phyloP scores from a whole-genome alignment of 2,888 invertebrate species.

The Sphaeridia pumilis region DNA sequence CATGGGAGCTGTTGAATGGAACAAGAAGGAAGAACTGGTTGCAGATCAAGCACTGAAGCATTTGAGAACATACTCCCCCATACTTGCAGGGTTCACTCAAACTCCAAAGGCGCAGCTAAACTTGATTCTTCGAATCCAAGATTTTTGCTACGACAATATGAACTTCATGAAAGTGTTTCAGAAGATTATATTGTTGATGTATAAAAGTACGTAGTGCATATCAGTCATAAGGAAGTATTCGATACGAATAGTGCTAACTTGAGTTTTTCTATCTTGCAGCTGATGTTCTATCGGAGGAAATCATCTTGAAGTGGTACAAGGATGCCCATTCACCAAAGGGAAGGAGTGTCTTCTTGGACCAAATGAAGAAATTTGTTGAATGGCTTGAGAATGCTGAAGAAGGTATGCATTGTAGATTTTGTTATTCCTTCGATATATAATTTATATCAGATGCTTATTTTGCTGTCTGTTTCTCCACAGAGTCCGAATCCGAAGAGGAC shows the following conservation, averaged over 20 bases:
- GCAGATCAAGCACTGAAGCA: slow-evolving; percentile 91
- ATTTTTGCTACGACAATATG: slow-evolving; percentile 98
- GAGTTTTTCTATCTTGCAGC: slow-evolving; percentile 47
- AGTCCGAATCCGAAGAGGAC: slow-evolving; percentile 51
- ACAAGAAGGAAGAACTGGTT: slow-evolving; percentile 92
- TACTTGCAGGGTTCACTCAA: slow-evolving; percentile 77
- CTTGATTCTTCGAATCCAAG: slow-evolving; percentile 83
- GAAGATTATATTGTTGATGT: slow-evolving; percentile 90
- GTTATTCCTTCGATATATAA: no score
- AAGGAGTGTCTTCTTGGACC: slow-evolving; percentile 93
- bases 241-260: no score
- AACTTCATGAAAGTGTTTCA: slow-evolving; percentile 97
- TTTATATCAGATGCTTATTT: no score
- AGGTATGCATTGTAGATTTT: slow-evolving; percentile 42
- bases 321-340: slow-evolving; percentile 87
- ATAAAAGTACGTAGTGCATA: slow-evolving; percentile 61
- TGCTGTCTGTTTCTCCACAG: slow-evolving; percentile 36
- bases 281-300: slow-evolving; percentile 88
- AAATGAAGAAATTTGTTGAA: slow-evolving; percentile 95
- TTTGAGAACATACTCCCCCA: slow-evolving; percentile 68
- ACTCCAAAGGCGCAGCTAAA: slow-evolving; percentile 76
- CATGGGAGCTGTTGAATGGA: slow-evolving; percentile 95
- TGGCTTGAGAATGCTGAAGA: slow-evolving; percentile 97
- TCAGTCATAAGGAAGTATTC: no score
- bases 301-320: slow-evolving; percentile 92